A percentile compares a stretch with the other conserved stretches of the same genome.
phyloP scores from a whole-genome alignment of 2,888 invertebrate species.

The Phortica magna region DNA sequence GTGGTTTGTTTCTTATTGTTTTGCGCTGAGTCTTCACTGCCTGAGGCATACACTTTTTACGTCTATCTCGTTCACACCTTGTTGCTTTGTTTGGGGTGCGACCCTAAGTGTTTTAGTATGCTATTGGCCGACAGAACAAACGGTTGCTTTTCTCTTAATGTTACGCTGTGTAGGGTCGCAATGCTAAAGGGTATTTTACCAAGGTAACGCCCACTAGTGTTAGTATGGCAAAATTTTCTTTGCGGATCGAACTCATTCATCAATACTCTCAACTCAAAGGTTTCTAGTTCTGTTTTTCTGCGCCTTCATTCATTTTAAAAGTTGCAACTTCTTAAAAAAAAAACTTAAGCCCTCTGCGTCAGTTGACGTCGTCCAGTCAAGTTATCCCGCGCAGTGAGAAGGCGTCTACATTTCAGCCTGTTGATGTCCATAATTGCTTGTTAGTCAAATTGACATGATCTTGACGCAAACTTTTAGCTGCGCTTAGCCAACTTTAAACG shows the following conservation, averaged over 20 bases:
- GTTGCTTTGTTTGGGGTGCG: neutral
- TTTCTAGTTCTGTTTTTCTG: too few species aligned
- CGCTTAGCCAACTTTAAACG: too few species aligned
- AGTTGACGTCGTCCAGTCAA: neutral
- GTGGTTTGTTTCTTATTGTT: neutral
- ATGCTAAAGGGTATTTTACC: neutral
- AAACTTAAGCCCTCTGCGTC: too few species aligned
- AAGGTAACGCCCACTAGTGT: neutral
- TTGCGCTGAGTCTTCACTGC: neutral
- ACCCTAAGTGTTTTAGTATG: neutral
- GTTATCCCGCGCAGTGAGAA: neutral
- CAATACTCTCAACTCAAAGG: too few species aligned
- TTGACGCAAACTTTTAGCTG: neutral
- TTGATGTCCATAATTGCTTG: conserved; percentile 56
- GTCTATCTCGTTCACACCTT: neutral
- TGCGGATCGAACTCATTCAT: neutral
- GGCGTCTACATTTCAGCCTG: conserved; percentile 29
- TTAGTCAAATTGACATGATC: conserved; percentile 56
- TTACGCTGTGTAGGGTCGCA: too few species aligned
- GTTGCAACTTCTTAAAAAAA: too few species aligned
- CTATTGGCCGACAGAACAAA: too few species aligned
- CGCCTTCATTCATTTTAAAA: too few species aligned
- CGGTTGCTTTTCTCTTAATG: too few species aligned
- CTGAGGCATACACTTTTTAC: neutral
- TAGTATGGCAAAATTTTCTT: neutral